Evolutionary conservation across 35 echinoderm and acorn worm genomes (phyloP), one percentile per base, ranked within the genome.

Genomic region (Chiridota heheva): DNA sequence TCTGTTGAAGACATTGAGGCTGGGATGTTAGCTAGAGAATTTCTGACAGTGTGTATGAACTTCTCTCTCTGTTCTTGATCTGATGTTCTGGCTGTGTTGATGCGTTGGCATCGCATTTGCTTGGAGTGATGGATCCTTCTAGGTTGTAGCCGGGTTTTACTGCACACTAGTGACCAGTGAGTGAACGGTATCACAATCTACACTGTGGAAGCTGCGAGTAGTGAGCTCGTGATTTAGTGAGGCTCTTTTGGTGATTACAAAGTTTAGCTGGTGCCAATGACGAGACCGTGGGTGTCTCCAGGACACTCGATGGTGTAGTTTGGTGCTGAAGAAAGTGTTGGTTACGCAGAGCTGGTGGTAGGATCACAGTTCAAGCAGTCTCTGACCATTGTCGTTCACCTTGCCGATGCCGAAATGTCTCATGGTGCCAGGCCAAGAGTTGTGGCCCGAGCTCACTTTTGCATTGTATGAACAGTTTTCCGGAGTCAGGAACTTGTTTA

Each of bases 161-260:
- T 60, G 48, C 36, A 72, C 5, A 79, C 44, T 65, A 84, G 72
- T 25, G 6, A 79, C 44, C 68, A 84, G 72, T 25, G 80, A 51
- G 39, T 90, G 80, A 73, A 84, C 80, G 16, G 75, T 80, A 53
- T 80, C 85, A 33, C 63, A 80, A 75, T 87, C 62, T 32, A 47
- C 60, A 41, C 72, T 84, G 33, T 78, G 81, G 62, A 70, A 90
- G 51, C 18, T 63, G 44, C 77, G 36, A 15, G 63, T 85, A 13
- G 46, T 8, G 15, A 44, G 73, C 0, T 84, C 88, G 44, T 55
- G 67, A 15, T 65, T 65, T 15, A 65, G 62, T 15, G 62, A 65
- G 31, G 24, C 7, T 20, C 64, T 20, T 32, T 56, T 73, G 44
- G 82, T 76, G 42, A 85, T 16, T 39, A 76, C 20, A 1, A 85